phyloP scores from a whole-genome alignment of 2,113 vertebrate genomes.

The Irena cyanogastra region DNA sequence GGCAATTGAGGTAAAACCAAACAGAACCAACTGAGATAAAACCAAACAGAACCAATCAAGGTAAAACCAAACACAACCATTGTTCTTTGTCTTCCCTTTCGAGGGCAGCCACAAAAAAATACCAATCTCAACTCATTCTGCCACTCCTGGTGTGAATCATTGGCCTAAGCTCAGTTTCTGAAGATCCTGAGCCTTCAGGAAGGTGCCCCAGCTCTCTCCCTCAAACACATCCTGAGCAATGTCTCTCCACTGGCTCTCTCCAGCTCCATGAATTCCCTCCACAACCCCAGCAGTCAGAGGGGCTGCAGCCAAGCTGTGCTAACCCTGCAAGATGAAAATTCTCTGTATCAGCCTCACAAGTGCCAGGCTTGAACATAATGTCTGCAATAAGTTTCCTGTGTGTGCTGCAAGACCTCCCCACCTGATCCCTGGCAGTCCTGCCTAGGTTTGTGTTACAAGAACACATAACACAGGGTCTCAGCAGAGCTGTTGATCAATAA shows the following conservation, averaged over 20 bases:
- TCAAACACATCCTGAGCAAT: neutral
- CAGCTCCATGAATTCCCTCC: neutral
- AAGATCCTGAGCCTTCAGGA: neutral
- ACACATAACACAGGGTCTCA: constrained; percentile 35
- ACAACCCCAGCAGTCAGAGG: neutral
- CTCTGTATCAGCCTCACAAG: neutral
- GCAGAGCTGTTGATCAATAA: constrained; percentile 67
- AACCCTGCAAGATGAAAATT: neutral
- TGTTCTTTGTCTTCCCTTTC: neutral
- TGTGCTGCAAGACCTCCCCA: constrained; percentile 1
- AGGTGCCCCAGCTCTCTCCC: neutral
- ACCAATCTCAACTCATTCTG: neutral
- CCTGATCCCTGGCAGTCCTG: neutral
- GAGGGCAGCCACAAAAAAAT: neutral
- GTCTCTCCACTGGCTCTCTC: neutral
- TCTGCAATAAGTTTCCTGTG: constrained; percentile 4
- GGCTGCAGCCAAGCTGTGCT: neutral
- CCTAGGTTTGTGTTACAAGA: constrained; percentile 17
- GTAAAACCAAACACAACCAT: neutral
- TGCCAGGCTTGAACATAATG: neutral
- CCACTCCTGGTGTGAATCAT: neutral
- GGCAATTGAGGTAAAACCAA: neutral
- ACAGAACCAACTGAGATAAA: neutral
- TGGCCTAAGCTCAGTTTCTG: neutral
- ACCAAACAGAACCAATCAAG: neutral